phyloP scores from a whole-genome alignment of 2,888 invertebrate species.

The Parasteatoda lunata region DNA sequence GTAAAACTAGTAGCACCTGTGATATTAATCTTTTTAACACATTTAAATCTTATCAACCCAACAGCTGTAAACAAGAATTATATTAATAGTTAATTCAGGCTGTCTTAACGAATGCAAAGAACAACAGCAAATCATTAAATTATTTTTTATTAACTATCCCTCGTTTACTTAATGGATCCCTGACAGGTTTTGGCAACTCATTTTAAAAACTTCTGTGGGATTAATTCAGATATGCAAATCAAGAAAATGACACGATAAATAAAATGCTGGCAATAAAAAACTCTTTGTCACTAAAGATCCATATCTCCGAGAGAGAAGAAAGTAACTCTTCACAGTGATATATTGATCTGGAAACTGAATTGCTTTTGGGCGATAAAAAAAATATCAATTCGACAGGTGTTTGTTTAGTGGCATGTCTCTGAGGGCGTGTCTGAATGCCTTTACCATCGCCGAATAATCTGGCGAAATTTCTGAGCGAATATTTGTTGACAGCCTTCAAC shows the following conservation, averaged over 20 bases:
- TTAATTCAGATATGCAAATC: neutral
- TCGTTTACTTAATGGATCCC: no score
- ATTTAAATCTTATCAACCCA: no score
- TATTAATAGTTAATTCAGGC: no score
- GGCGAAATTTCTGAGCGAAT: neutral
- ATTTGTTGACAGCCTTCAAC: conserved; percentile 24
- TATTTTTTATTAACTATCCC: no score
- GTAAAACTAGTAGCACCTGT: no score
- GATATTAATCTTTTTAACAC: no score
- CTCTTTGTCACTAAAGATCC: conserved; percentile 23
- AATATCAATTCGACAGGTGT: conserved; percentile 24
- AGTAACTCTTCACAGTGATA: conserved; percentile 25
- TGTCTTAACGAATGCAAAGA: no score
- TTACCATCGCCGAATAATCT: neutral
- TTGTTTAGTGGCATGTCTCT: neutral
- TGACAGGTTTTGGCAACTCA: neutral
- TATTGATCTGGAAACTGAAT: neutral
- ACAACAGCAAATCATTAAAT: no score
- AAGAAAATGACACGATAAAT: neutral
- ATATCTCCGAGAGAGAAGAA: conserved; percentile 7
- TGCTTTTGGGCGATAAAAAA: conserved; percentile 4
- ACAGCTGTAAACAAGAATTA: no score
- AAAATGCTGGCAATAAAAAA: neutral
- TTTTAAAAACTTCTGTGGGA: neutral
- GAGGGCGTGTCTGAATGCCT: conserved; percentile 48